Base-by-base conservation (phyloP, 1,140 invertebrate species). In the Trachelipus rathkii region DNA sequence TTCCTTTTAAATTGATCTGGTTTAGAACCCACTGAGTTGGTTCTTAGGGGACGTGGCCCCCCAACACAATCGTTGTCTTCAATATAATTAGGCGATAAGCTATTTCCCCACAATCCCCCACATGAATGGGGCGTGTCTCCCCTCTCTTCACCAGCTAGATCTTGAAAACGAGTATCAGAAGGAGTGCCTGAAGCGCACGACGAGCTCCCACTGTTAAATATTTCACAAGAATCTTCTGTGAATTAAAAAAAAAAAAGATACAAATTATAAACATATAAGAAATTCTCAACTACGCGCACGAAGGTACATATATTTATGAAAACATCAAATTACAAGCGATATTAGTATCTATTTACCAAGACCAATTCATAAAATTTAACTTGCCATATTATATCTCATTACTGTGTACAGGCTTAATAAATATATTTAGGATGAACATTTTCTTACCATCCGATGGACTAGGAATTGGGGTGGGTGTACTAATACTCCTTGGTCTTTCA, bases 11-110 rank as follows among this genome's bases (percentile, higher is more conserved):
- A 15, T 21, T 68, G 68, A 53, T 75, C 73, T 1, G 73, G 66
- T 67, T 68, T 67, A 43, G 60, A 68, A 44, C 73, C 73, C 8
- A 75, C 73, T 13, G 73, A 75, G 21, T 67, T 75, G 1, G 73
- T 75, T 67, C 73, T 75, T 44, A 75, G 43, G 21, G 73, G 73
- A 13, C 60, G 50, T 44, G 66, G 60, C 11, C 21, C n/a, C 10
- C 44, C 44, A 8, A 68, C 15, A 21, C 66, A 43, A 33, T 75
- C 50, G 33, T 66, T 44, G 43, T 75, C 73, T 21, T 75, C 73
- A 33, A 60, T 60, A 19, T 74, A 66, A 66, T 74, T 50, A 9
- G 72, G 72, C 8, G 50, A 60, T 6, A 33, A 6, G 8, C 19
- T 15, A 60, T 60, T 60, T 19, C 50, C 50, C 50, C 50, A 60